Percentiles rank a stretch among this genome's conserved stretches.
phyloP scores from a whole-genome alignment of 2,888 invertebrate genomes.

The Branchellion lobata region DNA sequence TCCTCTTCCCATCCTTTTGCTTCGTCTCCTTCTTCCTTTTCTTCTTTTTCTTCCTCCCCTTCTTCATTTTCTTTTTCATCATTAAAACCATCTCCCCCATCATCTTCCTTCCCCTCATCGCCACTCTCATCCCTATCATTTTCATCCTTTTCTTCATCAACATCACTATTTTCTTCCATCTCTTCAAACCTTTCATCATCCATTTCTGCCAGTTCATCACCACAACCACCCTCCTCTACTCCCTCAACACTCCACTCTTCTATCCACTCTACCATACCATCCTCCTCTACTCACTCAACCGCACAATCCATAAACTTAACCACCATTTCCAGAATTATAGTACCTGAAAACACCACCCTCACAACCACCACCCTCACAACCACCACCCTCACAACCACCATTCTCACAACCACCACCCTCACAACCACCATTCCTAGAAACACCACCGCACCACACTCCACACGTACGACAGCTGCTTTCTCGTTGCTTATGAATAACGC shows the following conservation, averaged over 20 bases:
- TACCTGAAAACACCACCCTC: too few relatives aligned
- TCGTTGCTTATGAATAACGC: too few relatives aligned
- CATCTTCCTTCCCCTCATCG: background rate
- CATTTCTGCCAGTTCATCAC: background rate
- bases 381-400: background rate
- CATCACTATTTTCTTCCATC: background rate
- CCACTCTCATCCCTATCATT: constrained; percentile 18
- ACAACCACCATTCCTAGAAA: background rate
- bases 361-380: background rate
- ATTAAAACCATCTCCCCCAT: background rate
- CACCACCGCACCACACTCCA: too few relatives aligned
- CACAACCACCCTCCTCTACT: too few relatives aligned
- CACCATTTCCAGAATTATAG: too few relatives aligned
- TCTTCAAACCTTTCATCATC: background rate
- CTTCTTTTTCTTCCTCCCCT: background rate
- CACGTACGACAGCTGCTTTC: too few relatives aligned
- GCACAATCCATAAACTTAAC: too few relatives aligned
- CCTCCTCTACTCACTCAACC: too few relatives aligned
- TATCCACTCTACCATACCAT: too few relatives aligned
- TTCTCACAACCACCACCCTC: background rate
- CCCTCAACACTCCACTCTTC: too few relatives aligned
- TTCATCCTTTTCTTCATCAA: background rate
- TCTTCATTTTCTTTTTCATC: background rate
- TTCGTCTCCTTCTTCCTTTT: background rate
- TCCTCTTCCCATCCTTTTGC: background rate